phyloP scores from a whole-genome alignment of 2,113 vertebrate species.

The Tenrec ecaudatus region DNA sequence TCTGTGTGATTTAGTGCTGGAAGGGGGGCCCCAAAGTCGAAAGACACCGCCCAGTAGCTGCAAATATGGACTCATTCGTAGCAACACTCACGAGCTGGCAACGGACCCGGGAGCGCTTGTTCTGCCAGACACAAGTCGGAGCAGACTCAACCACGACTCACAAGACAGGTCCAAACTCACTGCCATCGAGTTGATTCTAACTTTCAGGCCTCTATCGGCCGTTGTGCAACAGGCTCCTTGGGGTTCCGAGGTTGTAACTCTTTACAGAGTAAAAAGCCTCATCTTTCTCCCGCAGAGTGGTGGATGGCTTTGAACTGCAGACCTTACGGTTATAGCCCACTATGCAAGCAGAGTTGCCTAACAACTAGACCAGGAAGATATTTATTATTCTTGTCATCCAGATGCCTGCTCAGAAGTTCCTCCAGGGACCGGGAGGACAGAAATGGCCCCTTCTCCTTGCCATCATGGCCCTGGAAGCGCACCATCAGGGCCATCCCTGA shows the following conservation, averaged over 20 bases:
- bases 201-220: too few relatives aligned
- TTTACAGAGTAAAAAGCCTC: too few relatives aligned
- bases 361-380: background rate
- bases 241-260: too few relatives aligned
- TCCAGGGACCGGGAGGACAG: background rate
- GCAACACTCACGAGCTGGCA: background rate
- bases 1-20: background rate
- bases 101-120: background rate
- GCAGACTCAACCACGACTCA: background rate
- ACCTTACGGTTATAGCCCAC: too few relatives aligned
- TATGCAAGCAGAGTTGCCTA: too few relatives aligned
- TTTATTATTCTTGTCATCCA: background rate
- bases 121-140: background rate
- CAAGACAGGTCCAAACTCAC: too few relatives aligned
- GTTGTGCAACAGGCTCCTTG: too few relatives aligned
- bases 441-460: background rate
- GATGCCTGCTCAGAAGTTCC: background rate
- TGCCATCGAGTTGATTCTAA: too few relatives aligned
- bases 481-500: background rate
- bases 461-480: background rate
- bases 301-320: too few relatives aligned
- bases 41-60: background rate
- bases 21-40: background rate
- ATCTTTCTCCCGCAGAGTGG: too few relatives aligned
- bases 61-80: background rate